phyloP scores from a whole-genome alignment of 30 jellyfish, hydroid and myxozoan genomes.

The Hydractinia echinata region DNA sequence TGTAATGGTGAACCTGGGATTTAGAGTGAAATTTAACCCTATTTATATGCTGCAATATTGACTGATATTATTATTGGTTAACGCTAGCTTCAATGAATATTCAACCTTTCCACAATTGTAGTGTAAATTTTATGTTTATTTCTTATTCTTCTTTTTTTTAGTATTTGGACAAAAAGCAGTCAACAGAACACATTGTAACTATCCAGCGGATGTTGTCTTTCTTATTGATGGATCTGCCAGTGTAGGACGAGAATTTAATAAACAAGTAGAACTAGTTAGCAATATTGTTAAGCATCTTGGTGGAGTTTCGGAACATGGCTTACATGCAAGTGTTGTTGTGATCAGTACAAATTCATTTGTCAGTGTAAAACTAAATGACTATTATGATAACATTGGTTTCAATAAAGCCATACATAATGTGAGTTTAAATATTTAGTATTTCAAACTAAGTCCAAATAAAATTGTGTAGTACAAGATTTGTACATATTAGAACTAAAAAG shows the following conservation, averaged over 20 bases:
- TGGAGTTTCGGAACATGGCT: conserved; percentile 80
- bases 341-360: conserved; percentile 65
- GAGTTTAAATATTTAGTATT: not conserved
- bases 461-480: no score
- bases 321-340: conserved; percentile 89
- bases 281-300: conserved; percentile 57
- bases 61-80: no score
- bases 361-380: conserved; percentile 49
- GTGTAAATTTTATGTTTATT: no score
- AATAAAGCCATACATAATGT: conserved; percentile 53
- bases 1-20: no score
- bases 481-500: no score
- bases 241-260: conserved; percentile 63
- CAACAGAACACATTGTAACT: conserved; percentile 12
- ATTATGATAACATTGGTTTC: conserved; percentile 43
- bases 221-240: conserved; percentile 97
- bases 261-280: conserved; percentile 60
- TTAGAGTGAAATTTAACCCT: no score
- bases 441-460: not conserved
- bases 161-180: no score
- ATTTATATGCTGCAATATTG: no score
- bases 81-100: no score
- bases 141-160: no score
- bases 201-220: conserved; percentile 75
- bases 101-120: no score